Conservation (phyloP, 2,797 vertebrate species). For the Crocodylus rhombifer region DNA sequence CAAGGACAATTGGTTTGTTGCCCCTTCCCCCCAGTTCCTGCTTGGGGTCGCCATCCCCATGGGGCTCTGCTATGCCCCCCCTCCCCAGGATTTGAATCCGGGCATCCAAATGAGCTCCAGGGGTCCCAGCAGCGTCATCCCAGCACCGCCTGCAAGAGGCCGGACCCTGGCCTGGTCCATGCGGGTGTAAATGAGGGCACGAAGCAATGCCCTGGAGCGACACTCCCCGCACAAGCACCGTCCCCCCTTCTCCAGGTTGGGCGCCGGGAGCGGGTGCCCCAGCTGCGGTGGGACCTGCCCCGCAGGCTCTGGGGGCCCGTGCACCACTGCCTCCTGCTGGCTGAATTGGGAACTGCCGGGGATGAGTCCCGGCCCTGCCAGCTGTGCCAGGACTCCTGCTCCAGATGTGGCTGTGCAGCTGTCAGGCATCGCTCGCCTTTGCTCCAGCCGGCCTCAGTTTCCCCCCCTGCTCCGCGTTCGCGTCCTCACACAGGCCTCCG, state of each 20-base stretch:
- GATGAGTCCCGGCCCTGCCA: not conserved
- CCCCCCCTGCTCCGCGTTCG: rapidly evolving
- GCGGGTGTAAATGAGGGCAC: not conserved
- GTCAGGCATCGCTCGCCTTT: not conserved
- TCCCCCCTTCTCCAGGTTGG: too few species aligned
- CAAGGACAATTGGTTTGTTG: not conserved
- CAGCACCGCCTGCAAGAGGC: too few species aligned
- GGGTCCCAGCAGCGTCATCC: too few species aligned
- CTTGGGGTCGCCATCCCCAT: too few species aligned
- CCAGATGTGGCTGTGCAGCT: not conserved
- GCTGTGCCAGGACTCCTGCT: not conserved
- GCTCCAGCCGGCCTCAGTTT: not conserved
- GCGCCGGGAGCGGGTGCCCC: too few species aligned
- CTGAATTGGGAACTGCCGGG: not conserved
- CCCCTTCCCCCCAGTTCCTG: not conserved
- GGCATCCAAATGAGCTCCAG: too few species aligned
- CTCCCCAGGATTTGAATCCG: too few species aligned
- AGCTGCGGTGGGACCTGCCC: too few species aligned
- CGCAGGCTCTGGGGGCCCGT: too few species aligned
- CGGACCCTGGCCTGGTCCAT: not conserved
- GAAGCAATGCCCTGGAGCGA: not conserved
- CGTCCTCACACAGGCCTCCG: not conserved
- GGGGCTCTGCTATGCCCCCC: too few species aligned
- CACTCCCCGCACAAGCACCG: not conserved
- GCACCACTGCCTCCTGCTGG: not conserved